A percentile compares a stretch with the other conserved stretches of the same genome.
Evolutionary conservation across 2,113 vertebrate genomes (phyloP).

Genomic region (Gymnocephalus cernua): DNA sequence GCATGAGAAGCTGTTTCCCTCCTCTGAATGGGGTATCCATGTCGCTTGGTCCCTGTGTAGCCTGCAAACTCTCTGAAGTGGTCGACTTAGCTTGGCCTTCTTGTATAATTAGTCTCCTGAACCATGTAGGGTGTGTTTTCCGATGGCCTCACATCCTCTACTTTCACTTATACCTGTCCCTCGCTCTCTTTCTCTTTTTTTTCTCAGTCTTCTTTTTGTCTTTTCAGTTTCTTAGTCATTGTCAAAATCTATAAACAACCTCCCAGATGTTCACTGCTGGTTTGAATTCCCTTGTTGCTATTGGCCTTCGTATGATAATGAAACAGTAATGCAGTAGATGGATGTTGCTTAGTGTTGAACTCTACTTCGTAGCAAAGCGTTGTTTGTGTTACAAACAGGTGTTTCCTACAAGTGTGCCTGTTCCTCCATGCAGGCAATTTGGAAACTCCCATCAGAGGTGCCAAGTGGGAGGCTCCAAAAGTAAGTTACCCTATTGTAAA

Average conservation of each 20-base stretch:
- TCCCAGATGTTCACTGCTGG: not conserved
- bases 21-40: constrained; percentile 78
- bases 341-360: not conserved
- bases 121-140: constrained; percentile 76
- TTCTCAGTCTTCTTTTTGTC: too few relatives aligned
- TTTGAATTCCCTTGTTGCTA: constrained; percentile 11
- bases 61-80: constrained; percentile 80
- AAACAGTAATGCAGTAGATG: not conserved
- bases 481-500: not conserved
- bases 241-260: not conserved
- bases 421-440: not conserved
- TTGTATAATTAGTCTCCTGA: constrained; percentile 86
- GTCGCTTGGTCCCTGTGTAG: constrained; percentile 77
- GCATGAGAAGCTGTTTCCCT: constrained; percentile 86
- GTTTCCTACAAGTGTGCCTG: not conserved
- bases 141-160: constrained; percentile 56
- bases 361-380: not conserved
- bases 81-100: constrained; percentile 78
- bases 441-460: not conserved
- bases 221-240: too few relatives aligned
- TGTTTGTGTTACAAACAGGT: not conserved
- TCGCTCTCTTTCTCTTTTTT: constrained; percentile 20
- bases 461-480: not conserved
- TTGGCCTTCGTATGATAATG: constrained; percentile 31
- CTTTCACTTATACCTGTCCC: constrained; percentile 55